Evolutionary conservation across 2,113 vertebrate species (phyloP), one percentile per base, ranked within the genome.

Genomic region (Sialia sialis): DNA sequence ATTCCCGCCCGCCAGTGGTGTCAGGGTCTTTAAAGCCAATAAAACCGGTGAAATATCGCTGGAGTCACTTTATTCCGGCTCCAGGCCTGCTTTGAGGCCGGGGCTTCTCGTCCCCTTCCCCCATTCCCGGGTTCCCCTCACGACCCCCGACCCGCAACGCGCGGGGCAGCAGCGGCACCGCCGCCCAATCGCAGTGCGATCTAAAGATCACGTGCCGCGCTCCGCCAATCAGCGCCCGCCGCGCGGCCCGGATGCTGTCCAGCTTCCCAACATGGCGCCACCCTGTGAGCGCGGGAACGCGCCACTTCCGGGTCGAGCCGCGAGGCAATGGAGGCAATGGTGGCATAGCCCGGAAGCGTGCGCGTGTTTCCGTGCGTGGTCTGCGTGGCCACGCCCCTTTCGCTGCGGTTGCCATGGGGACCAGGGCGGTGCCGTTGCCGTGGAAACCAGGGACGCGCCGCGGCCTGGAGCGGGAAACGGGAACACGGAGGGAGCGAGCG

Each of bases 341-440:
- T 7, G 75, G 75, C 20, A 10, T 55, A 5, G 7, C 0, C 0
- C 20, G 41, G 41, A 78, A 62, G 8, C 5, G 15, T 14, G 3
- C 1, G 10, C 16, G 21, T 1, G 7, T 3, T 38, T 4, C 0
- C 10, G 0, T 1, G 0, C 2, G 7, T 5, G 55, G 1, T 11
- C 64, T 0, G 0, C 2, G 7, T 6, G 64, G 1, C 7, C 64
- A 39, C 84, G 56, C 74, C 48, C 34, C 16, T 4, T 14, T 0
- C 5, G 3, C 6, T 3, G 29, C 19, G 5, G 84, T 39, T 39
- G 20, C 39, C 64, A 9, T 5, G 84, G 74, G 4, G 5, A 55
- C 29, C 5, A 1, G 25, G 58, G 48, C 39, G 21, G 56, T 0
- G 48, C 13, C 27, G 68, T 39, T n/a, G 49, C 59, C 7, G 4